These are phyloP conservation scores for Callopanchax toddi DNA, from an alignment of 2,113 vertebrate species.

Conservation along the genomic window DNA sequence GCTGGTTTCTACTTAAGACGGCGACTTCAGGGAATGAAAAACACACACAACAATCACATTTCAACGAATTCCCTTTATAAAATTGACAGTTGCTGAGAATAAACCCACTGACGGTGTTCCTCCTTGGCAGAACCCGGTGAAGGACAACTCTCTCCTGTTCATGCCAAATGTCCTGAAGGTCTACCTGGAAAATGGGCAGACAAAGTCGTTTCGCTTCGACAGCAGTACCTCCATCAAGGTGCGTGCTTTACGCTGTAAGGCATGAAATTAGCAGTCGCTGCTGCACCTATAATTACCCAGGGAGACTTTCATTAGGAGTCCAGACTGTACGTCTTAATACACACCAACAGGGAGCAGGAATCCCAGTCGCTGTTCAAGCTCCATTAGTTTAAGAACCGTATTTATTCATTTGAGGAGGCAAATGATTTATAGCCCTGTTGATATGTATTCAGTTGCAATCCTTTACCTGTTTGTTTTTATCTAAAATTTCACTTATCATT, in stretches of 20 bases:
- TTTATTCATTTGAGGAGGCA: conserved; percentile 17
- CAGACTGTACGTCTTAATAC: conserved; percentile 7
- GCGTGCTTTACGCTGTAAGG: conserved; percentile 31
- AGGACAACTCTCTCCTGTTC: conserved; percentile 97
- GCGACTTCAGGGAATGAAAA: conserved; percentile 12
- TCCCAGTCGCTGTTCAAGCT: conserved; percentile 30
- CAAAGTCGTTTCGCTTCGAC: conserved; percentile 98
- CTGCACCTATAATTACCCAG: conserved; percentile 41
- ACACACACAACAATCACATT: conserved; percentile 15
- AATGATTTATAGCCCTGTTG: conserved; percentile 27
- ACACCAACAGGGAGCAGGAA: conserved; percentile 12
- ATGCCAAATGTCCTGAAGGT: conserved; percentile 99
- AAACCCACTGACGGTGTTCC: not conserved
- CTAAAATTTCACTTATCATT: not conserved
- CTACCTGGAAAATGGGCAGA: conserved; percentile 98
- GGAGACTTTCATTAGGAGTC: conserved; percentile 41
- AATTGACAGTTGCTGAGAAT: not conserved
- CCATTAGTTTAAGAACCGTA: conserved; percentile 25
- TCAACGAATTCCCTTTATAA: conserved; percentile 12
- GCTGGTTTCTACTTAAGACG: conserved; percentile 43
- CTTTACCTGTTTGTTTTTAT: not conserved
- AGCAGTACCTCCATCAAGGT: conserved; percentile 97
- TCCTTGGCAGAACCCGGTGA: conserved; percentile 88
- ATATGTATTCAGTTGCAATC: conserved; percentile 11
- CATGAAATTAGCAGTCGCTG: conserved; percentile 25